These are phyloP conservation scores for Prosopocoilus inquinatus DNA, from an alignment of 2,888 invertebrate species.

Conservation along the genomic window DNA sequence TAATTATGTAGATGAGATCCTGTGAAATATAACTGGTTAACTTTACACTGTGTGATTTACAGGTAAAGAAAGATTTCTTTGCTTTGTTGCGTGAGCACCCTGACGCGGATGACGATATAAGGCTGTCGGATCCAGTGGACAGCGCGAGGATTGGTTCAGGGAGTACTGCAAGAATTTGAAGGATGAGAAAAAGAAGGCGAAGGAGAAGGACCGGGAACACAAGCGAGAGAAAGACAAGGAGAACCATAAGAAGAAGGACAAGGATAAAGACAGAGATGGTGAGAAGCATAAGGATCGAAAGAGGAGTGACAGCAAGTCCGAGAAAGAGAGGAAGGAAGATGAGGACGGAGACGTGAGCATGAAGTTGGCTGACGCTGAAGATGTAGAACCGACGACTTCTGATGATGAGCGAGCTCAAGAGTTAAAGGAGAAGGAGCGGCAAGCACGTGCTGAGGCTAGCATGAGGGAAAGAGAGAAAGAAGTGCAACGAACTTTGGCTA, in stretches of 20 bases:
- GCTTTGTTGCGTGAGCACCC: slow-evolving; percentile 84
- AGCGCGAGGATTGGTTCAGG: slow-evolving; percentile 92
- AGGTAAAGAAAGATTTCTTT: slow-evolving; percentile 88
- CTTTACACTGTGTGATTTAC: slow-evolving; percentile 43
- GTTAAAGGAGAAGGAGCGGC: slow-evolving; percentile 68
- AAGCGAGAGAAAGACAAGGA: slow-evolving; percentile 58
- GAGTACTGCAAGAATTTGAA: slow-evolving; percentile 86
- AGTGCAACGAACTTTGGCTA: slow-evolving; percentile 88
- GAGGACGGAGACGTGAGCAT: slow-evolving; percentile 32
- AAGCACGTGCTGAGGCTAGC: slow-evolving; percentile 87
- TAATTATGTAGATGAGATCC: no score
- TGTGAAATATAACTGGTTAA: no score
- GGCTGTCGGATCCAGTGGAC: slow-evolving; percentile 82
- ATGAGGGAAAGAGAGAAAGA: slow-evolving; percentile 92
- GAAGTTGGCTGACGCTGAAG: slow-evolving; percentile 38
- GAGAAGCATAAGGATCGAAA: slow-evolving; percentile 58
- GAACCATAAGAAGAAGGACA: slow-evolving; percentile 61
- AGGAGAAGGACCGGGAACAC: slow-evolving; percentile 63
- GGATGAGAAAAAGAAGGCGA: slow-evolving; percentile 79
- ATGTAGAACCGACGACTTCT: slow-evolving; percentile 42
- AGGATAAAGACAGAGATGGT: slow-evolving; percentile 52
- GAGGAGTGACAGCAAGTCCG: slow-evolving; percentile 45
- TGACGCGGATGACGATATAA: slow-evolving; percentile 83
- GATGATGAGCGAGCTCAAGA: slow-evolving; percentile 57
- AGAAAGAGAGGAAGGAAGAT: slow-evolving; percentile 39